Evolutionary conservation across 2,888 invertebrate genomes (phyloP).

Genomic region (Cyrtodaria siliqua): DNA sequence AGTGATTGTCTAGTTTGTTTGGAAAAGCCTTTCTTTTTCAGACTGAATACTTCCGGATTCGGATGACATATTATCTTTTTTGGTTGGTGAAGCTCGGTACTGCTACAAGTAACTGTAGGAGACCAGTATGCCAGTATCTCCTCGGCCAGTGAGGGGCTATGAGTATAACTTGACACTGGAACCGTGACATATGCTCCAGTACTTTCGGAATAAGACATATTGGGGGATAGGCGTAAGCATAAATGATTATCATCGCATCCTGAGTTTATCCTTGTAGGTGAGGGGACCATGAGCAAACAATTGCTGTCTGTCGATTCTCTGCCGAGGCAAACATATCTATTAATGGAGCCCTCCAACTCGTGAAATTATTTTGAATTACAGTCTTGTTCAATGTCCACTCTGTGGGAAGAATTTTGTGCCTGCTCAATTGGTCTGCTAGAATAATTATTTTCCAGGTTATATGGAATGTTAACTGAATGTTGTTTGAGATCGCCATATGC

Average conservation of each 20-base stretch:
- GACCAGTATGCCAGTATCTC: slow-evolving; percentile 4
- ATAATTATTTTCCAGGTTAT: slow-evolving; percentile 17
- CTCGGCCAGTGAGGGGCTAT: slow-evolving; percentile 30
- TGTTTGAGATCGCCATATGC: slow-evolving; percentile 11
- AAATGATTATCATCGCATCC: slow-evolving; percentile 40
- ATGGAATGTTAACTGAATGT: slow-evolving; percentile 34
- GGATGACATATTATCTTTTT: slow-evolving; percentile 20
- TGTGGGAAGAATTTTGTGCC: slow-evolving; percentile 18
- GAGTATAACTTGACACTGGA: slow-evolving; percentile 21
- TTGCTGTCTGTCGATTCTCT: slow-evolving; percentile 20
- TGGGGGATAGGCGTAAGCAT: slow-evolving; percentile 40
- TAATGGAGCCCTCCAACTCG: slow-evolving; percentile 22
- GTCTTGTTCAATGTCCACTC: slow-evolving; percentile 38
- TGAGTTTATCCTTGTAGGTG: slow-evolving; percentile 27
- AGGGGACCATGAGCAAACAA: slow-evolving; percentile 35
- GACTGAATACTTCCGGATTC: slow-evolving; percentile 1
- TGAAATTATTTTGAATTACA: slow-evolving; percentile 21
- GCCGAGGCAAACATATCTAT: slow-evolving; percentile 33
- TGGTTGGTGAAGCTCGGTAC: too few relatives aligned
- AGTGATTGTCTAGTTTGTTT: slow-evolving; percentile 5
- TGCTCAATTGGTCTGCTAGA: slow-evolving; percentile 27
- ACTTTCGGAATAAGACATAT: slow-evolving; percentile 29
- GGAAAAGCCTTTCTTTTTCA: slow-evolving; percentile 7
- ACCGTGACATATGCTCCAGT: slow-evolving; percentile 16
- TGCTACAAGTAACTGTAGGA: slow-evolving; percentile 23